phyloP scores from a whole-genome alignment of 2,888 invertebrate species.

The Rotaria sp. region DNA sequence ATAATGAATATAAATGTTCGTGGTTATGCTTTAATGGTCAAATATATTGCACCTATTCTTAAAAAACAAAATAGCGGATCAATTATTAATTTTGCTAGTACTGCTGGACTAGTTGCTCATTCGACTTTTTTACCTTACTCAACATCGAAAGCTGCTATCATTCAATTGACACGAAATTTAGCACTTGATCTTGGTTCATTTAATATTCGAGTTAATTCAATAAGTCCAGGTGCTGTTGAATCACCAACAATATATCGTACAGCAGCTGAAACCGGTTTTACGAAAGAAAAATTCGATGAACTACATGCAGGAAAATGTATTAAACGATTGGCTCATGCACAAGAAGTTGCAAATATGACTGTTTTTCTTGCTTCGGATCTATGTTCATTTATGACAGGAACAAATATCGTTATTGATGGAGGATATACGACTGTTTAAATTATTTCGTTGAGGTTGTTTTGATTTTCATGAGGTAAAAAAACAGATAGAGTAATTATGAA shows the following conservation, averaged over 20 bases:
- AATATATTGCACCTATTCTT: not conserved
- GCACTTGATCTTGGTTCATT: conserved; percentile 40
- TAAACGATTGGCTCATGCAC: not conserved
- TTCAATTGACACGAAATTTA: conserved; percentile 40
- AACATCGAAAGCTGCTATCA: conserved; percentile 41
- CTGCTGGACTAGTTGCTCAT: conserved; percentile 34
- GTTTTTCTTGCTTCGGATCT: not conserved
- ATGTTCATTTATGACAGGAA: not conserved
- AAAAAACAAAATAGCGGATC: not conserved
- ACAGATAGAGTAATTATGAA: too few relatives aligned
- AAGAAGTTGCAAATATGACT: not conserved
- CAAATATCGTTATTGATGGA: not conserved
- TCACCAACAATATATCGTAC: not conserved
- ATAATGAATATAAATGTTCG: not conserved
- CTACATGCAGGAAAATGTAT: not conserved
- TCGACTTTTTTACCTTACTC: conserved; percentile 40
- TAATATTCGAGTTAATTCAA: conserved; percentile 42
- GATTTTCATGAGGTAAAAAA: too few relatives aligned
- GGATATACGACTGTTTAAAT: not conserved
- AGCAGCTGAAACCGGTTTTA: not conserved
- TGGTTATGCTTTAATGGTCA: not conserved
- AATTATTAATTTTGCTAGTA: not conserved
- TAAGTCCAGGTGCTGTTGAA: conserved; percentile 41
- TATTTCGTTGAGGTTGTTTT: too few relatives aligned
- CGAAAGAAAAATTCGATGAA: not conserved